phyloP scores from a whole-genome alignment of 2,113 vertebrate genomes.

The Chaenogobius annularis region DNA sequence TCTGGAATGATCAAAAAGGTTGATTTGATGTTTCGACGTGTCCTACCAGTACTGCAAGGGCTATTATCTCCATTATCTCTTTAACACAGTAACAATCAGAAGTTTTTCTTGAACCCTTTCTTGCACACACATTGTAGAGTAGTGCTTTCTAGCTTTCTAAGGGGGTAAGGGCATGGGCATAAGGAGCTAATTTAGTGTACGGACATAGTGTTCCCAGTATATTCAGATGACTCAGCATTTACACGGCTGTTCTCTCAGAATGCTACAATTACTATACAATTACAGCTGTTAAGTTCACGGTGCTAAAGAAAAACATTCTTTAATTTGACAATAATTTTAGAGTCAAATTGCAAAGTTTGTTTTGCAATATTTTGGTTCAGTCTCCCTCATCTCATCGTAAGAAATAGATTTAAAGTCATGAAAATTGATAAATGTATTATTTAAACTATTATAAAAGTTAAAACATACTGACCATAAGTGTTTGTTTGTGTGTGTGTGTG shows the following conservation, averaged over 20 bases:
- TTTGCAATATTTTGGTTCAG: background rate
- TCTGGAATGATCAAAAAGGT: background rate
- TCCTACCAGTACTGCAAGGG: background rate
- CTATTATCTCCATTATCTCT: background rate
- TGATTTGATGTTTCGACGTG: background rate
- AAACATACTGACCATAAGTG: background rate
- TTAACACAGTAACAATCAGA: background rate
- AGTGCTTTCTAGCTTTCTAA: background rate
- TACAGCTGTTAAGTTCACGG: too few relatives aligned
- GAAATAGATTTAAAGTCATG: background rate
- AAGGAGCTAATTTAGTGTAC: constrained; percentile 38
- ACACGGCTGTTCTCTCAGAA: background rate
- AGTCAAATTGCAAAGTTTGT: background rate
- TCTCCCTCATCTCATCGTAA: background rate
- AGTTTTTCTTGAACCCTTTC: background rate
- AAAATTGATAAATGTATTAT: background rate
- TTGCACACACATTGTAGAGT: background rate
- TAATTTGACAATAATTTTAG: too few relatives aligned
- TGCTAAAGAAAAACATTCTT: too few relatives aligned
- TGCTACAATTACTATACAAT: background rate
- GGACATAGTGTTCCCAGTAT: constrained; percentile 19
- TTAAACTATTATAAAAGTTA: background rate
- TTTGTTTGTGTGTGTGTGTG: background rate
- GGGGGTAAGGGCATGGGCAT: constrained; percentile 27
- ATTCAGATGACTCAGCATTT: constrained; percentile 64